These are phyloP conservation scores for Antheraea mylitta DNA, from an alignment of 1,140 invertebrate genomes.

Conservation along the genomic window DNA sequence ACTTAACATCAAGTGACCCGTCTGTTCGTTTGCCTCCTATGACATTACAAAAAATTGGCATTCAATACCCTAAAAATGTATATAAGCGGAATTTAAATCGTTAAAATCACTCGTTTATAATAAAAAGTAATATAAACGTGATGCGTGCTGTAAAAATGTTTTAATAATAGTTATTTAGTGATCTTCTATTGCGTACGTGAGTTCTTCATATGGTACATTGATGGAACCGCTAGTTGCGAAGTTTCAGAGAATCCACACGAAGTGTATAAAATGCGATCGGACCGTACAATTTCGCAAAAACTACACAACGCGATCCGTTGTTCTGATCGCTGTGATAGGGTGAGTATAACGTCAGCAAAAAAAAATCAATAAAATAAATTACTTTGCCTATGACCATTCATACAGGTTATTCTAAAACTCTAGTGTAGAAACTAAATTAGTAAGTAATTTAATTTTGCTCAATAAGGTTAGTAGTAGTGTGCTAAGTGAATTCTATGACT, in stretches of 20 bases:
- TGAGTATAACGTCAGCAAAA: conserved; percentile 43
- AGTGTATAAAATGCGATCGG: conserved; percentile 60
- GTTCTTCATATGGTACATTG: neutral
- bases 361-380: neutral
- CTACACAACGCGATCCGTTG: conserved; percentile 75
- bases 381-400: no score
- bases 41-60: no score
- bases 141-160: neutral
- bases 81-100: no score
- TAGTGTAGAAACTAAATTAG: no score
- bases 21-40: no score
- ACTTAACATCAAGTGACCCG: no score
- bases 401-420: no score
- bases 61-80: no score
- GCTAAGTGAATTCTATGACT: no score
- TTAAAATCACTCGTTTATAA: no score
- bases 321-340: conserved; percentile 66
- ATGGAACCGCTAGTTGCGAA: conserved; percentile 10
- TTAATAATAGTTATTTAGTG: neutral
- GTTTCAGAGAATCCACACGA: conserved; percentile 39
- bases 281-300: conserved; percentile 75
- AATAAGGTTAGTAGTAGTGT: no score
- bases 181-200: neutral
- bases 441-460: no score
- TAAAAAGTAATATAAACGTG: neutral